Evolutionary conservation across 2,113 vertebrate genomes (phyloP).

Genomic region (Cnemophilus loriae): DNA sequence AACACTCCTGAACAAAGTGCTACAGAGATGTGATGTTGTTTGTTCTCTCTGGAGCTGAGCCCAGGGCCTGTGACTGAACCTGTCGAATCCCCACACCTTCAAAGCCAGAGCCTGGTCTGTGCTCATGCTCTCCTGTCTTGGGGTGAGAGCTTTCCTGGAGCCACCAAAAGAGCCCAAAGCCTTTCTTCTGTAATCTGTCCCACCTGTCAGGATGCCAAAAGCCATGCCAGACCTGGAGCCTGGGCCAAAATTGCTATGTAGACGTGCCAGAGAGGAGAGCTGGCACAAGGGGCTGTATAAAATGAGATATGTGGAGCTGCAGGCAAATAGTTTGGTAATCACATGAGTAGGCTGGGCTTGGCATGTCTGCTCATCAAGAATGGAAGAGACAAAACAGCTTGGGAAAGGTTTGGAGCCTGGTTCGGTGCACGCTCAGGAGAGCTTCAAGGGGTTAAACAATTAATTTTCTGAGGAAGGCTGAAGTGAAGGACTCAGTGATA

Average conservation of each 20-base stretch:
- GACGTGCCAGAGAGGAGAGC: slow-evolving; percentile 31
- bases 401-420: neutral
- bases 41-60: neutral
- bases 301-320: neutral
- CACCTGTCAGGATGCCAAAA: slow-evolving; percentile 25
- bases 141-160: slow-evolving; percentile 18
- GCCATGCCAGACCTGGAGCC: neutral
- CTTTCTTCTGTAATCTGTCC: slow-evolving; percentile 22
- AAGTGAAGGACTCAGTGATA: neutral
- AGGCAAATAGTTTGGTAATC: slow-evolving; percentile 44
- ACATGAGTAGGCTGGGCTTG: neutral
- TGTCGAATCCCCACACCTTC: neutral
- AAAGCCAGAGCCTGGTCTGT: neutral
- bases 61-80: neutral
- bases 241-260: slow-evolving; percentile 5
- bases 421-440: neutral
- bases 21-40: neutral
- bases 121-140: neutral
- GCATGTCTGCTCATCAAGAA: neutral
- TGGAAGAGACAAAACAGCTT: neutral
- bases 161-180: neutral
- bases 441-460: neutral
- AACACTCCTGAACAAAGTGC: neutral
- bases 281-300: neutral
- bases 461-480: neutral